Conservation (phyloP, 2,113 vertebrate species). For the Pyrgilauda ruficollis region DNA sequence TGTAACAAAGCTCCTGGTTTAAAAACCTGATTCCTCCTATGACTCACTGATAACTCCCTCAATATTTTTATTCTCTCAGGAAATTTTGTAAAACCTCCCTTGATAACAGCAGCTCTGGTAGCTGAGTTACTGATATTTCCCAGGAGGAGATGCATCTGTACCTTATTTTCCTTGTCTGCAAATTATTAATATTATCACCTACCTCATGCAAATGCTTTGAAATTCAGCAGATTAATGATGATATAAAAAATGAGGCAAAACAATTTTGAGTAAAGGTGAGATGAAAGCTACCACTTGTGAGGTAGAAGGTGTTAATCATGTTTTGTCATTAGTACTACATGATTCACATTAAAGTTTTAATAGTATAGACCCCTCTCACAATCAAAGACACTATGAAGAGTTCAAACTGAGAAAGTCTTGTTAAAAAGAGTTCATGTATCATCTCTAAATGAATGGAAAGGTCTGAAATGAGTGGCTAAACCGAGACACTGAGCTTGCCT, state of each 20-base stretch:
- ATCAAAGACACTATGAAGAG: neutral
- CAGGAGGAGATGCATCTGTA: neutral
- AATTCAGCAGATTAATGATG: neutral
- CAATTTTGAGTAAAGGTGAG: neutral
- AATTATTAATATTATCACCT: neutral
- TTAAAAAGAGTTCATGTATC: neutral
- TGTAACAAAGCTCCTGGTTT: neutral
- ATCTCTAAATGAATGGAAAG: neutral
- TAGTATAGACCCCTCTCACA: neutral
- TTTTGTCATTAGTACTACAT: neutral
- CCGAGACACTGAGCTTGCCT: neutral
- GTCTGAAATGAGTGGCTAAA: neutral
- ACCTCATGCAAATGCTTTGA: neutral
- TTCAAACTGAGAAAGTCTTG: neutral
- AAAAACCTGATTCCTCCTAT: neutral
- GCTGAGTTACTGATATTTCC: neutral
- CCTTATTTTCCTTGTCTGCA: neutral
- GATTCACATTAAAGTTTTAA: neutral
- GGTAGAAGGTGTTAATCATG: neutral
- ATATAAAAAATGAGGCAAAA: neutral
- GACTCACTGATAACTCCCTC: neutral
- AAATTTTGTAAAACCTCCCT: neutral
- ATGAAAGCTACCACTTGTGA: neutral
- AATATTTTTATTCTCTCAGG: neutral
- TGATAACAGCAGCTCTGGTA: neutral